These are phyloP conservation scores for Pteruthius melanotis DNA, from an alignment of 2,113 vertebrate genomes.

Conservation along the genomic window DNA sequence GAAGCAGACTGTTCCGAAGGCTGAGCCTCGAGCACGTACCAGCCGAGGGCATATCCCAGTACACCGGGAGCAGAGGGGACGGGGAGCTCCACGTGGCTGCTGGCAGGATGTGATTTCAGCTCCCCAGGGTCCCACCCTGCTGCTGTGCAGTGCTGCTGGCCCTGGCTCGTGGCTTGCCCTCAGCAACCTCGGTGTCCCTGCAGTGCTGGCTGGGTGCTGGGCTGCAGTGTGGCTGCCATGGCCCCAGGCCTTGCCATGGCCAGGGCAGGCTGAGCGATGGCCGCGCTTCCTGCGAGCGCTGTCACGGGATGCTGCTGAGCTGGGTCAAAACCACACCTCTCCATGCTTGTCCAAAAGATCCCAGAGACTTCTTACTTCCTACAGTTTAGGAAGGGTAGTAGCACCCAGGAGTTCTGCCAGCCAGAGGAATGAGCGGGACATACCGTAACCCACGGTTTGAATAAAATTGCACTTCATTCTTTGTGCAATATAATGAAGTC, in stretches of 20 bases:
- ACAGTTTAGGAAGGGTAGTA: background rate
- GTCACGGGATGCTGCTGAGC: background rate
- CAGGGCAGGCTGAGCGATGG: rapidly evolving
- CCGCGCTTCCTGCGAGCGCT: rapidly evolving
- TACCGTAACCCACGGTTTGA: background rate
- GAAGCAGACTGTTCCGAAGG: background rate
- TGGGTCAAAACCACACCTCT: background rate
- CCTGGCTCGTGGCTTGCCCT: background rate
- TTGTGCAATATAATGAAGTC: background rate
- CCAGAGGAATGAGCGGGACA: background rate
- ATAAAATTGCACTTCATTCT: background rate
- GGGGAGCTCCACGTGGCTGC: rapidly evolving
- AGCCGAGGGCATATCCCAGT: background rate
- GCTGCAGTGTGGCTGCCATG: rapidly evolving
- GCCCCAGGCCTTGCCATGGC: rapidly evolving
- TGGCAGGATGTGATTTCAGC: background rate
- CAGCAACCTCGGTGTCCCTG: background rate
- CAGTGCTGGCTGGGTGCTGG: rapidly evolving
- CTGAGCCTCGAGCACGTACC: background rate
- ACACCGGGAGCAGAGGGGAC: rapidly evolving
- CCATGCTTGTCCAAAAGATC: background rate
- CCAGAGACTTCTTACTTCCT: background rate
- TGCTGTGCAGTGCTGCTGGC: background rate
- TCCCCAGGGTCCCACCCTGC: background rate
- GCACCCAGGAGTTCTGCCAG: background rate